These are phyloP conservation scores for Neocrepidodera transversa DNA, from an alignment of 2,888 invertebrate genomes.

Conservation along the genomic window DNA sequence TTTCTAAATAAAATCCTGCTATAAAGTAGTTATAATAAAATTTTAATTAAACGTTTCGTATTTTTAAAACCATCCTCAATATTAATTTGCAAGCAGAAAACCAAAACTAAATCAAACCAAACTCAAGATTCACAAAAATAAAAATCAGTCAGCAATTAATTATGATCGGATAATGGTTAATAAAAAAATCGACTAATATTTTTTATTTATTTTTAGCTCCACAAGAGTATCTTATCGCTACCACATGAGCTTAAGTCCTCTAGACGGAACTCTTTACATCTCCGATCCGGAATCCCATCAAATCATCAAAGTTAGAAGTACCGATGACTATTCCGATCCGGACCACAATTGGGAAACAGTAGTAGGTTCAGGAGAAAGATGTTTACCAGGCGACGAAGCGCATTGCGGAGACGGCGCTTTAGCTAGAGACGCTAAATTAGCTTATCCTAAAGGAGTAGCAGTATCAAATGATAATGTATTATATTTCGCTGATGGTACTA, in stretches of 20 bases:
- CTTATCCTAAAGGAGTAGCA: constrained; percentile 96
- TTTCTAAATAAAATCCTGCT: too few species aligned
- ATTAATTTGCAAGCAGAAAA: too few species aligned
- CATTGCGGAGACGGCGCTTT: constrained; percentile 96
- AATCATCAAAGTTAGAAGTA: constrained; percentile 85
- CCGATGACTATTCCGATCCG: constrained; percentile 82
- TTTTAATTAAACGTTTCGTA: too few species aligned
- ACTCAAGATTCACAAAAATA: too few species aligned
- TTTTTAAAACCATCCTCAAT: too few species aligned
- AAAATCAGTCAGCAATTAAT: too few species aligned
- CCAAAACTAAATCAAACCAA: too few species aligned
- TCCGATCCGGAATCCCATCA: constrained; percentile 96
- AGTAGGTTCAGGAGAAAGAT: constrained; percentile 93
- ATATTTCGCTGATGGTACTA: constrained; percentile 96
- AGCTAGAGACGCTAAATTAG: constrained; percentile 91
- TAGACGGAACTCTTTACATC: constrained; percentile 92
- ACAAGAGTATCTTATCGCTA: constrained; percentile 95
- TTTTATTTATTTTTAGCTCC: constrained; percentile 69
- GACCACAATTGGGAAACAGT: constrained; percentile 95
- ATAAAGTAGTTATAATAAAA: too few species aligned
- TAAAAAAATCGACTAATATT: neutral
- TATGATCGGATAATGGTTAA: neutral
- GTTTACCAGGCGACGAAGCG: constrained; percentile 90
- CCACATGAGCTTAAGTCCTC: constrained; percentile 93
- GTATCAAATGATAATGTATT: constrained; percentile 90